phyloP scores from a whole-genome alignment of 2,797 vertebrate species.

The Champsocephalus gunnari region DNA sequence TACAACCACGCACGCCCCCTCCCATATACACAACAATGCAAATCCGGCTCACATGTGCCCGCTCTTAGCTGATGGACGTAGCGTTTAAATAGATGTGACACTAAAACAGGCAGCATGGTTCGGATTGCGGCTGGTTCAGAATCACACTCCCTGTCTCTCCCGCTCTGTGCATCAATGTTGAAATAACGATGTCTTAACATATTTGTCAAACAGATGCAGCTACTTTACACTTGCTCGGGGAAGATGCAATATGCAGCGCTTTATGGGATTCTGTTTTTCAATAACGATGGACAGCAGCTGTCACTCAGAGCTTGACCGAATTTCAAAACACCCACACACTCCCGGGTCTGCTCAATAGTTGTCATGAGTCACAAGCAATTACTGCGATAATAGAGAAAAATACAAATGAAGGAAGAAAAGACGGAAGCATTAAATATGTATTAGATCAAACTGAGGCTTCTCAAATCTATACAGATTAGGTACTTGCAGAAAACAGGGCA shows the following conservation, averaged over 20 bases:
- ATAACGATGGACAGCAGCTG: constrained; percentile 47
- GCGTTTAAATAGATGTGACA: constrained; percentile 66
- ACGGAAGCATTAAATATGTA: constrained; percentile 14
- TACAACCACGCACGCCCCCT: constrained; percentile 9
- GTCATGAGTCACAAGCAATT: constrained; percentile 55
- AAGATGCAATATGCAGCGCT: constrained; percentile 54
- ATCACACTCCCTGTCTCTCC: constrained; percentile 33
- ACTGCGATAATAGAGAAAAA: constrained; percentile 5
- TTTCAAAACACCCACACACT: constrained; percentile 47
- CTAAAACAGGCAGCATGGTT: constrained; percentile 50
- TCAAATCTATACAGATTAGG: constrained; percentile 12
- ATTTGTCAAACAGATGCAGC: constrained; percentile 74
- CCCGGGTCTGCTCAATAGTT: constrained; percentile 36
- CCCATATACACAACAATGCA: neutral
- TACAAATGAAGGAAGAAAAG: neutral
- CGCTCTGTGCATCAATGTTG: constrained; percentile 55
- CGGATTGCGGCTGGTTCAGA: constrained; percentile 31
- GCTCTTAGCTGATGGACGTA: constrained; percentile 29
- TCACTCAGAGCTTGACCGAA: constrained; percentile 61
- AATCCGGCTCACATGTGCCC: constrained; percentile 25
- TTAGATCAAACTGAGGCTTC: constrained; percentile 4
- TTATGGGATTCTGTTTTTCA: constrained; percentile 39
- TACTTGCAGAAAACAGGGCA: constrained; percentile 32
- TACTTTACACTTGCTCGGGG: constrained; percentile 57
- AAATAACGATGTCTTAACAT: constrained; percentile 59